Evolutionary conservation across 1,140 invertebrate genomes (phyloP).

Genomic region (Drosophila novamexicana): DNA sequence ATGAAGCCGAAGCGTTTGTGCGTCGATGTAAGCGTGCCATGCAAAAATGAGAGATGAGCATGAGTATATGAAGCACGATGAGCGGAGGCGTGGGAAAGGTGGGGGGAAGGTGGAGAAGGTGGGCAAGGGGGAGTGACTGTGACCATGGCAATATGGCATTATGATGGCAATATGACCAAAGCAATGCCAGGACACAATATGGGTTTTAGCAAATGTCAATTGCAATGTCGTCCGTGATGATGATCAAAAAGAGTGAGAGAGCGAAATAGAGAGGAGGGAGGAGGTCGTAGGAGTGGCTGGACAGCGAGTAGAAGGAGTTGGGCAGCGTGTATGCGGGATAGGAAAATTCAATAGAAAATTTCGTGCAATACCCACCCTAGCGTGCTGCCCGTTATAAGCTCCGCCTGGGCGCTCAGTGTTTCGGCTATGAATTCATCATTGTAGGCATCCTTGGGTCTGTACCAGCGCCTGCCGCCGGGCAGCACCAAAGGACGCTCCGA

Average conservation of each 20-base stretch:
- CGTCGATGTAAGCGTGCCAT: slow-evolving; percentile 45
- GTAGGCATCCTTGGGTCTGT: slow-evolving; percentile 90
- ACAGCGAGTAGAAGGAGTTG: background rate
- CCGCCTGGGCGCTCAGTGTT: slow-evolving; percentile 89
- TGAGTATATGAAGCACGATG: slow-evolving; percentile 12
- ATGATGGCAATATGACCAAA: slow-evolving; percentile 44
- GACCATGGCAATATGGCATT: slow-evolving; percentile 46
- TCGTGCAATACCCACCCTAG: slow-evolving; percentile 87
- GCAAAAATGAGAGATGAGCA: slow-evolving; percentile 48
- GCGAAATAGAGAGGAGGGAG: background rate
- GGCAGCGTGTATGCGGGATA: background rate
- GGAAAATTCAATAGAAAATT: too few relatives aligned
- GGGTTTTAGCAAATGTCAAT: slow-evolving; percentile 42
- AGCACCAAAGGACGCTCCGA: slow-evolving; percentile 87
- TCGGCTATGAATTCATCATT: slow-evolving; percentile 92
- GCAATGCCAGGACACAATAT: slow-evolving; percentile 20
- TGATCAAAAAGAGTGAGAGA: background rate
- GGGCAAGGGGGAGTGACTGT: slow-evolving; percentile 5
- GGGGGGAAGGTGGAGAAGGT: background rate
- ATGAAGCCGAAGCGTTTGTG: slow-evolving; percentile 24
- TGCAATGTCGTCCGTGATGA: slow-evolving; percentile 18
- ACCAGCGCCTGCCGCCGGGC: slow-evolving; percentile 90
- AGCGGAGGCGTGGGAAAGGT: background rate
- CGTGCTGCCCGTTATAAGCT: slow-evolving; percentile 90
- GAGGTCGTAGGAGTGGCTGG: too few relatives aligned